Percentiles rank a stretch among this genome's conserved stretches.
Evolutionary conservation across 2,888 invertebrate species (phyloP).

Genomic region (Drosophila prostipennis): DNA sequence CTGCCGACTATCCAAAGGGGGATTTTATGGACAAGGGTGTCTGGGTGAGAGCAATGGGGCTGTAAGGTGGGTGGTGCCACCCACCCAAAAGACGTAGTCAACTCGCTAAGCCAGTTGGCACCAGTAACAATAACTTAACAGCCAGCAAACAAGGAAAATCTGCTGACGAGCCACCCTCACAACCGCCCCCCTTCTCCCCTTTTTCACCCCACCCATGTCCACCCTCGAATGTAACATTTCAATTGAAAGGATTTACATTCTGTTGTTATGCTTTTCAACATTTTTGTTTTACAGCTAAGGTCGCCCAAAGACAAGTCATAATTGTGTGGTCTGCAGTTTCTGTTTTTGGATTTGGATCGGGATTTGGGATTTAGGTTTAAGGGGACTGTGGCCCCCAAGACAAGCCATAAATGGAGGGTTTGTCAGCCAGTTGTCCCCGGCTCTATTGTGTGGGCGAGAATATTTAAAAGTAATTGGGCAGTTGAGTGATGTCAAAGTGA

Average conservation of each 20-base stretch:
- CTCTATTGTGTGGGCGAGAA: constrained; percentile 3
- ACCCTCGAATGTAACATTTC: constrained; percentile 69
- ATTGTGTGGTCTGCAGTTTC: constrained; percentile 59
- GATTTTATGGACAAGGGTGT: not conserved
- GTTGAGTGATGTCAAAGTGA: constrained; percentile 1
- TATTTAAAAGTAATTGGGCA: constrained; percentile 10
- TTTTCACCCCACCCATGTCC: constrained; percentile 25
- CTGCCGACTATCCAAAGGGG: constrained; percentile 1
- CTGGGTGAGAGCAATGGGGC: not conserved
- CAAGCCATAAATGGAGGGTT: constrained; percentile 1
- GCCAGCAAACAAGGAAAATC: constrained; percentile 72
- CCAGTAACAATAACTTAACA: constrained; percentile 76
- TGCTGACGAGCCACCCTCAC: constrained; percentile 59
- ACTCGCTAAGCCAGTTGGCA: constrained; percentile 77
- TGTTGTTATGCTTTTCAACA: constrained; percentile 72
- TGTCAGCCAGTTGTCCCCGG: constrained; percentile 33
- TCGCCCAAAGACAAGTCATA: constrained; percentile 61
- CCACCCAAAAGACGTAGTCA: constrained; percentile 29
- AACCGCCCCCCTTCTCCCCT: constrained; percentile 1
- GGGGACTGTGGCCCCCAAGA: not conserved
- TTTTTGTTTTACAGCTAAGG: constrained; percentile 69
- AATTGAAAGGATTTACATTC: constrained; percentile 80
- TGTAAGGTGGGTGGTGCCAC: not conserved
- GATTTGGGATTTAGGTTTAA: not conserved
- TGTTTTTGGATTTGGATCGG: constrained; percentile 8